Evolutionary conservation across 2,113 vertebrate species (phyloP), one percentile per base, ranked within the genome.

Genomic region (Cacatua alba): DNA sequence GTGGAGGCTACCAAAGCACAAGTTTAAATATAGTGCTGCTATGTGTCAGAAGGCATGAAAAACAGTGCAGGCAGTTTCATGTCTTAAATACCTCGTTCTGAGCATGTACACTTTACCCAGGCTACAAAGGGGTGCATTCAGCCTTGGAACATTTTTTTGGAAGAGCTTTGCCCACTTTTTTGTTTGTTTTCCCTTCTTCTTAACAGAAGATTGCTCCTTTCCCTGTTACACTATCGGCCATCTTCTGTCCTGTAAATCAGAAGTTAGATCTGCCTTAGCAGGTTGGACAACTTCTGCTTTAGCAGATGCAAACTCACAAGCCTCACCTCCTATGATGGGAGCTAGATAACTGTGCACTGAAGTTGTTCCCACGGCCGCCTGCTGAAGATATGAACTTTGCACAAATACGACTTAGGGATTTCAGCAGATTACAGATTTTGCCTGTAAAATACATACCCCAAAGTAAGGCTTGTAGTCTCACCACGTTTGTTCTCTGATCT

Each of bases 361-460:
- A 64, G 6, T 39, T 84, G n/a, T n/a, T 72, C 51, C 65, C 46
- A 15, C 13, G 65, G 69, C 44, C 2, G 0, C 33, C 49, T 77
- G 26, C 31, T 25, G 14, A 74, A 63, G 25, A 33, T 24, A 19
- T 1, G 4, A 65, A 25, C 37, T 81, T 81, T 37, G 60, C 60
- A 67, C 24, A 33, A 49, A 15, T 46, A 19, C 0, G 0, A 7
- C 5, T 81, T 48, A 29, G 6, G 12, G 16, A 64, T 64, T 71
- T 79, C 35, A 49, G 12, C 21, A 35, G 33, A 24, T 41, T 19
- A 35, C 13, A 51, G 48, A 51, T 80, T 83, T 83, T 74, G 17
- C 19, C 60, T 67, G 6, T 49, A 46, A 86, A 92, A 65, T 70
- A 35, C 31, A 21, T 46, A 49, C 12, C 33, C 59, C 46, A 12